phyloP scores from a whole-genome alignment of 2,113 vertebrate species.

The Rhinichthys klamathensis region DNA sequence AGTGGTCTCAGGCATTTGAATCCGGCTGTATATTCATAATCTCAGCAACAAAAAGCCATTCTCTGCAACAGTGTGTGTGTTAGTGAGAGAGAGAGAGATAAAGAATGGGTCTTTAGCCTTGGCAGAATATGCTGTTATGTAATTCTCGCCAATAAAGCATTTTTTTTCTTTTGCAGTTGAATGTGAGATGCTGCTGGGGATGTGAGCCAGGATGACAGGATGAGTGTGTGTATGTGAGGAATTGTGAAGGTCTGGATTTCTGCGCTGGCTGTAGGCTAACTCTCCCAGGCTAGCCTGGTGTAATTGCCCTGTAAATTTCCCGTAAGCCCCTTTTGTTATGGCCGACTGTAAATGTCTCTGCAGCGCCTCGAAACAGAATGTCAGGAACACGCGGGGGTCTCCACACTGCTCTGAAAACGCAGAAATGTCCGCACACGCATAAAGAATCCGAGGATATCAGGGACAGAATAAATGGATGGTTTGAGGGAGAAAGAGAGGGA shows the following conservation, averaged over 20 bases:
- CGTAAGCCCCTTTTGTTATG: conserved; percentile 65
- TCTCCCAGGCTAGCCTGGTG: conserved; percentile 60
- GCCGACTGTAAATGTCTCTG: conserved; percentile 57
- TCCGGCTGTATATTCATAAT: conserved; percentile 23
- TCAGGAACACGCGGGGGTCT: not conserved
- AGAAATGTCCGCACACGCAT: not conserved
- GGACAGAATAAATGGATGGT: conserved; percentile 42
- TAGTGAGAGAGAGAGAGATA: conserved; percentile 46
- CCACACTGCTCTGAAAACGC: not conserved
- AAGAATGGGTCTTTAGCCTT: conserved; percentile 58
- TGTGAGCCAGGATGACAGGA: conserved; percentile 27
- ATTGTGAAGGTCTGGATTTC: conserved; percentile 51
- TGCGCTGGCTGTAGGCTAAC: conserved; percentile 63
- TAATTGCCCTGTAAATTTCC: conserved; percentile 75
- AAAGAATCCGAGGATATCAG: not conserved
- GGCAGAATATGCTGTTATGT: conserved; percentile 63
- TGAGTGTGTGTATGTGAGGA: conserved; percentile 23
- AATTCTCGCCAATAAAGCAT: conserved; percentile 66
- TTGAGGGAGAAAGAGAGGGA: conserved; percentile 24
- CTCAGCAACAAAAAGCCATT: conserved; percentile 51
- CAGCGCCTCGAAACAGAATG: conserved; percentile 48
- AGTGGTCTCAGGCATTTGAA: conserved; percentile 14
- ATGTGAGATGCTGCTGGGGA: conserved; percentile 39
- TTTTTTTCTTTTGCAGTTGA: conserved; percentile 55
- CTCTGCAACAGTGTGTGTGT: conserved; percentile 31